Percentiles rank a stretch among this genome's conserved stretches.
Conservation (phyloP, 2,797 vertebrate genomes). For the Botia almorhae region DNA sequence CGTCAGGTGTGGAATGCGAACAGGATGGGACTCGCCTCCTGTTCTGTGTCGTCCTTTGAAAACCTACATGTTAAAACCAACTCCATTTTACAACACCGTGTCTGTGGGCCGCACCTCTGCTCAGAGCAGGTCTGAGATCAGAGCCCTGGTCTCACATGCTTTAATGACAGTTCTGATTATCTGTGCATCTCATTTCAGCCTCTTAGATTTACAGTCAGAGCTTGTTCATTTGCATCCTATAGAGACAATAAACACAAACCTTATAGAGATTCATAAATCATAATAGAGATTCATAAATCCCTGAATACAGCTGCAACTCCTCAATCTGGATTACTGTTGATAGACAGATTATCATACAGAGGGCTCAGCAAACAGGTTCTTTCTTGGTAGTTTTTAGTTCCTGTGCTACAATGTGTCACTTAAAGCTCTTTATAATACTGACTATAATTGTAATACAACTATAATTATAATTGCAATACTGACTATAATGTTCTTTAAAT, state of each 20-base stretch:
- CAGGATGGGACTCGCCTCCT: constrained; percentile 83
- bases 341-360: not conserved
- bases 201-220: constrained; percentile 19
- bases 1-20: constrained; percentile 82
- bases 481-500: constrained; percentile 44
- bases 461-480: too few relatives aligned
- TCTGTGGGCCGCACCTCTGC: constrained; percentile 41
- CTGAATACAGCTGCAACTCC: not conserved
- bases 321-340: not conserved
- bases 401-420: not conserved
- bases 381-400: not conserved
- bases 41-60: constrained; percentile 67
- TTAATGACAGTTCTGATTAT: constrained; percentile 15
- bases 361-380: not conserved
- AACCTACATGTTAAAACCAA: constrained; percentile 58
- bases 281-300: too few relatives aligned
- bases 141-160: constrained; percentile 14
- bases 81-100: constrained; percentile 7
- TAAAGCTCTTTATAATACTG: constrained; percentile 43
- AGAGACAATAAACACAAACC: constrained; percentile 6
- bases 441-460: constrained; percentile 56
- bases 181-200: constrained; percentile 17
- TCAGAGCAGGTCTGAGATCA: constrained; percentile 24
- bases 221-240: constrained; percentile 1
- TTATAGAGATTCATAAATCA: too few relatives aligned